These are phyloP conservation scores for Eupleurogrammus muticus DNA, from an alignment of 2,797 vertebrate species.

Conservation along the genomic window DNA sequence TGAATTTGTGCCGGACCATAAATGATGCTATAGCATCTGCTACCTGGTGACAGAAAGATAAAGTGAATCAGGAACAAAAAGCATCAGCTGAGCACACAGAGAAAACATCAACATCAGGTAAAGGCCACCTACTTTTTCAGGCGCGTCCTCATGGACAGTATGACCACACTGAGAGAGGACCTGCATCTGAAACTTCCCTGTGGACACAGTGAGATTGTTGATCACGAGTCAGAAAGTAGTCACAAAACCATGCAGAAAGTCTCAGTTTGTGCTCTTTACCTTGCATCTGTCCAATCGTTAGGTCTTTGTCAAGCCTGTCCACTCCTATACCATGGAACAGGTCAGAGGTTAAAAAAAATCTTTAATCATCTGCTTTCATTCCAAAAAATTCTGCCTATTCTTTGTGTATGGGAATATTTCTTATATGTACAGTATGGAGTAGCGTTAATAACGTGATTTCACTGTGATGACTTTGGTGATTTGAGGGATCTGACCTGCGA, in stretches of 20 bases:
- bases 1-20: conserved; percentile 97
- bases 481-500: conserved; percentile 87
- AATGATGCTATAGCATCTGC: conserved; percentile 96
- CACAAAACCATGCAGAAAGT: neutral
- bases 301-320: conserved; percentile 98
- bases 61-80: conserved; percentile 2
- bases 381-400: neutral
- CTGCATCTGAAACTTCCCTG: conserved; percentile 99
- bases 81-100: neutral
- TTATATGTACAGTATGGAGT: neutral
- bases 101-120: neutral
- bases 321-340: conserved; percentile 85
- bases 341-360: conserved; percentile 23
- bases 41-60: conserved; percentile 83
- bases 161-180: conserved; percentile 98
- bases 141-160: conserved; percentile 96
- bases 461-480: neutral
- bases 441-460: neutral
- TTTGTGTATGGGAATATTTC: neutral
- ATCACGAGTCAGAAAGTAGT: neutral
- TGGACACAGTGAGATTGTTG: conserved; percentile 11
- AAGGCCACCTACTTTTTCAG: conserved; percentile 90
- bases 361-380: conserved; percentile 15
- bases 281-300: conserved; percentile 99
- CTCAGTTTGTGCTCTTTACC: conserved; percentile 77